Percentiles rank a stretch among this genome's conserved stretches.
Evolutionary conservation across 2,797 vertebrate genomes (phyloP).

Genomic region (Kryptopterus vitreolus): DNA sequence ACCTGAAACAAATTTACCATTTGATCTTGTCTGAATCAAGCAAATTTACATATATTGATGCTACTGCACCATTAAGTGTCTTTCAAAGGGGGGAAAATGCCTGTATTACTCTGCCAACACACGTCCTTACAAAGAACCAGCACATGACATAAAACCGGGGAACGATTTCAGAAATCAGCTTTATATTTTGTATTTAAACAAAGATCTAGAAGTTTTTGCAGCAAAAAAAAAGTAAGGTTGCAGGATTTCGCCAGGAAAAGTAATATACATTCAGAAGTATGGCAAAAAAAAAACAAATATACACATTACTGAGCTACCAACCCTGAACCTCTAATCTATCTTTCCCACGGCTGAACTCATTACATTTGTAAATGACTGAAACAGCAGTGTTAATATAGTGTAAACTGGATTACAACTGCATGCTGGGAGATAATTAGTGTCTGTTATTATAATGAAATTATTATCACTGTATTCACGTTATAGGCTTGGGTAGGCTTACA

Average conservation of each 20-base stretch:
- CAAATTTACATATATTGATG: slow-evolving; percentile 7
- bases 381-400: slow-evolving; percentile 19
- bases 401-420: slow-evolving; percentile 24
- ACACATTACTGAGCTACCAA: neutral
- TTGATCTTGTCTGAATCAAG: neutral
- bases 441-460: slow-evolving; percentile 27
- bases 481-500: slow-evolving; percentile 1
- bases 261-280: neutral
- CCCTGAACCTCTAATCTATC: slow-evolving; percentile 24
- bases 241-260: neutral
- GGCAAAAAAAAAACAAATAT: neutral
- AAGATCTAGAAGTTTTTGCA: neutral
- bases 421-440: slow-evolving; percentile 25
- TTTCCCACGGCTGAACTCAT: slow-evolving; percentile 35
- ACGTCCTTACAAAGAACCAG: neutral
- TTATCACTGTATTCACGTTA: slow-evolving; percentile 18
- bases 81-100: neutral
- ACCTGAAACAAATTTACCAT: neutral
- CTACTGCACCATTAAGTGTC: neutral
- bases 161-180: neutral
- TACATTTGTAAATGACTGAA: slow-evolving; percentile 29
- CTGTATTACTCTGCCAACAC: neutral
- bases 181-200: neutral
- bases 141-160: neutral
- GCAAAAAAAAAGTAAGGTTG: neutral